Percentiles rank a stretch among this genome's conserved stretches.
Conservation (phyloP, 2,113 vertebrate species). For the Merops nubicus region DNA sequence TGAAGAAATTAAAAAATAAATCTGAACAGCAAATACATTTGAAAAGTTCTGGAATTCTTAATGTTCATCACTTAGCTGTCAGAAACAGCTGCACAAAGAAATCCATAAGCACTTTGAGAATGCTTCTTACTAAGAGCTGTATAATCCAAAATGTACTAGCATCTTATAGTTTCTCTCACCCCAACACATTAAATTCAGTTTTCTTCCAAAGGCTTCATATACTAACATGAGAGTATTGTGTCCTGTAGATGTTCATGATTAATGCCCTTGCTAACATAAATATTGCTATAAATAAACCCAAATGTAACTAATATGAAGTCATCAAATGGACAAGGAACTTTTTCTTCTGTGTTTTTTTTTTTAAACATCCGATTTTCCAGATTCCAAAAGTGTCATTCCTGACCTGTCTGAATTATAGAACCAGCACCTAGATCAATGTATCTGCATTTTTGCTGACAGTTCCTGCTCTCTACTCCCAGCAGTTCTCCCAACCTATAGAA, state of each 20-base stretch:
- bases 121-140: fast-evolving
- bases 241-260: neutral
- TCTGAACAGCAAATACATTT: neutral
- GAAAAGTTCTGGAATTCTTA: neutral
- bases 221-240: neutral
- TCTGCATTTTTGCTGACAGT: neutral
- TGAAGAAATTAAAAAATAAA: neutral
- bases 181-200: neutral
- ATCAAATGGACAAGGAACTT: neutral
- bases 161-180: neutral
- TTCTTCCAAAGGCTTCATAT: neutral
- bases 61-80: neutral
- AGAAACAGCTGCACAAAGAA: neutral
- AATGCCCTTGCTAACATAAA: neutral
- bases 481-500: neutral
- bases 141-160: neutral
- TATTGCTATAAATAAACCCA: neutral
- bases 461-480: neutral
- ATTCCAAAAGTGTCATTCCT: neutral
- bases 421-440: neutral
- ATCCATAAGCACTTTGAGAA: neutral
- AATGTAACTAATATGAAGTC: neutral
- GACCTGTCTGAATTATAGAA: neutral
- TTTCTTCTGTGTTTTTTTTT: neutral
- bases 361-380: neutral